Conservation (phyloP, 2,797 vertebrate species). For the Schizothorax lantsangensis region DNA sequence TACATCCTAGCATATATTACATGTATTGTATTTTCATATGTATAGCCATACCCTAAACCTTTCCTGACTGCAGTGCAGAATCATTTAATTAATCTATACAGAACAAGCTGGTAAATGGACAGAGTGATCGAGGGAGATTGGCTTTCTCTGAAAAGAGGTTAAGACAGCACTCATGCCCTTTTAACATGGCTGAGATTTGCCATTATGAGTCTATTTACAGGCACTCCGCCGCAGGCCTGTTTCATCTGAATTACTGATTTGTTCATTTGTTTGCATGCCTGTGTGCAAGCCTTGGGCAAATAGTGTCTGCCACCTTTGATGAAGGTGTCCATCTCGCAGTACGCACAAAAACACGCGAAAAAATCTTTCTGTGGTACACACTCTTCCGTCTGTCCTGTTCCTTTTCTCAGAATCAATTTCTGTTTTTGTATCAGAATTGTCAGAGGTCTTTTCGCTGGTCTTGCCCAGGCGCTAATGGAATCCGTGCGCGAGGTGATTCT, state of each 20-base stretch:
- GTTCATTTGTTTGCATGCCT: constrained; percentile 82
- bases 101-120: constrained; percentile 52
- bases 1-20: not conserved
- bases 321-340: constrained; percentile 77
- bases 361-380: constrained; percentile 58
- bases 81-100: constrained; percentile 56
- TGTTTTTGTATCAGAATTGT: constrained; percentile 81
- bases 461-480: constrained; percentile 80
- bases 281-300: constrained; percentile 74
- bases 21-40: not conserved
- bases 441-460: constrained; percentile 79
- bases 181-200: constrained; percentile 62
- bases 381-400: constrained; percentile 8
- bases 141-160: constrained; percentile 30
- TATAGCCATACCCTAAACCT: not conserved
- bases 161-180: constrained; percentile 67
- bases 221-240: constrained; percentile 69
- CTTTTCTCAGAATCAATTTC: constrained; percentile 74
- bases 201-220: constrained; percentile 78
- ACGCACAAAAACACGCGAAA: constrained; percentile 74
- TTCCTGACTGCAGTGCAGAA: not conserved
- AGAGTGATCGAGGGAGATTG: constrained; percentile 18
- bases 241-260: constrained; percentile 80
- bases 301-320: constrained; percentile 77
- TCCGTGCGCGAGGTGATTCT: constrained; percentile 82